Evolutionary conservation across 2,113 vertebrate genomes (phyloP), one percentile per base, ranked within the genome.

Genomic region (Stictonetta naevosa): DNA sequence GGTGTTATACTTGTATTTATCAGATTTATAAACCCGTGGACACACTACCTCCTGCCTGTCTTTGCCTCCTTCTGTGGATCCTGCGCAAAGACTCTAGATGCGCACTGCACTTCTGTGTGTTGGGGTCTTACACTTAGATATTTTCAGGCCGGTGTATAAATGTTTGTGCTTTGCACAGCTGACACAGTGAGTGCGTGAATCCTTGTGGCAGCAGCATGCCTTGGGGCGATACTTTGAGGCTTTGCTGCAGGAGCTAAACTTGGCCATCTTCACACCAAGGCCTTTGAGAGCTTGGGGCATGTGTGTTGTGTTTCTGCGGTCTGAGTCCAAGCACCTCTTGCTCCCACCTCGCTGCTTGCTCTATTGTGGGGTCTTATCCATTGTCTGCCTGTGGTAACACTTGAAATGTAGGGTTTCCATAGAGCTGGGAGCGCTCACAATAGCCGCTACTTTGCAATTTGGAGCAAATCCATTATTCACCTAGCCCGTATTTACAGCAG

Each of bases 11-110:
- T 92, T 83, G 16, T 96, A 95, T 97, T 96, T 93, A 88, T 83
- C 58, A 92, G 86, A 94, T 97, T 96, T 96, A 97, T 98, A 98
- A 98, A 97, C 67, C 81, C 52, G 71, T 95, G 95, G 96, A 91
- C 84, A 94, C 62, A 36, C 72, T 74, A 58, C 83, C 46, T 95
- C 26, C 53, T 79, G 64, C 26, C 67, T 42, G 29, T 26, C 31
- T 84, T 56, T 80, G 38, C 62, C 44, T 55, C 15, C 9, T 85
- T 91, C n/a, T 1, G 1, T 66, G 34, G 52, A 29, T 55, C 28
- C 1, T 1, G 40, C 86, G 62, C 62, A 53, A 36, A 79, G n/a
- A 44, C 38, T 44, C 33, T 38, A 17, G 52, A 14, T 68, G 44
- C 18, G 7, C 18, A 4, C 21, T 29, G 38, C 40, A 36, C 9